Evolutionary conservation across 2,113 vertebrate genomes (phyloP), one percentile per base, ranked within the genome.

Genomic region (Stomatorhinus ivindoensis): DNA sequence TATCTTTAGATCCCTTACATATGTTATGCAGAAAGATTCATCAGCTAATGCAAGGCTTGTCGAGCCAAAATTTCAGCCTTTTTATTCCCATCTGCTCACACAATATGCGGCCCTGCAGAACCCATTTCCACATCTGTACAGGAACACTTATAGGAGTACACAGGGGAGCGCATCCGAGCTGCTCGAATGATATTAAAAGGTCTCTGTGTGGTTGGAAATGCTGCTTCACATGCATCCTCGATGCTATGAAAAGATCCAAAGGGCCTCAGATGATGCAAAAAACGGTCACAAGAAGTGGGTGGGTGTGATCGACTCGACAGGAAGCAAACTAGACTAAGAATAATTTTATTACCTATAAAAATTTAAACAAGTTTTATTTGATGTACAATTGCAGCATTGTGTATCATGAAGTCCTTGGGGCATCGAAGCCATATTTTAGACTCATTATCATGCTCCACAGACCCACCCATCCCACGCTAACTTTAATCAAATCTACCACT

Each of bases 31-130:
- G 35, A 80, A 80, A 42, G 35, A 80, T 17, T 80, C 35, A 39
- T 80, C 73, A 80, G 73, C 73, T 21, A 47, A 47, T 84, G 42
- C 82, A 84, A 44, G 42, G 82, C 13, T 80, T 7, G 73, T 21
- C 27, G 44, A 84, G 82, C 24, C 42, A 84, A n/a, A n/a, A 47
- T 47, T 7, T 84, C 21, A 46, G 24, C 82, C 21, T 47, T 4
- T 47, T 84, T 24, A 44, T 47, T 84, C 44, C 82, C 82, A 84
- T 84, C 82, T 84, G 82, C 82, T 80, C 82, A 84, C 82, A 24
- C 61, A 11, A 31, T 47, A 9, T 46, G 42, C 1, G 21, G 42
- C 9, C 39, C 44, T 1, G 9, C 24, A 84, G 21, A 84, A 47
- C 2, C 39, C 17, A 15, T 46, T 47, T 46, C 44, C 39, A 47